Evolutionary conservation across 2,113 vertebrate genomes (phyloP).

Genomic region (Zeus faber): DNA sequence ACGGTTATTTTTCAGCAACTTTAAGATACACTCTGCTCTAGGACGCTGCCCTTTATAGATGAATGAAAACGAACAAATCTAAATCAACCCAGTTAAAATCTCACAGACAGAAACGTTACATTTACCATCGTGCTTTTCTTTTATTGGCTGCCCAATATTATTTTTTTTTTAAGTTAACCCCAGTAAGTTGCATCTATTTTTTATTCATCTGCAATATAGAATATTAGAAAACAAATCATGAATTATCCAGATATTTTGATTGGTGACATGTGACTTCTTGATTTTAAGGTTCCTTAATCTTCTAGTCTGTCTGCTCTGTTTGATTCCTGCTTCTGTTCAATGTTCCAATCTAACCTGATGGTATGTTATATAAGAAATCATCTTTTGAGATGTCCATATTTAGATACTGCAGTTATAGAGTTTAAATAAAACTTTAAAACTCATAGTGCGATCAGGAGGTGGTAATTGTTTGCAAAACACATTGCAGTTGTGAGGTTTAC

Average conservation of each 20-base stretch:
- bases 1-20: too few species aligned
- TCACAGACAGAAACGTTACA: too few species aligned
- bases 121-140: background rate
- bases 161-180: background rate
- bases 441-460: constrained; percentile 37
- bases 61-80: too few species aligned
- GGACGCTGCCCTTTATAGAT: too few species aligned
- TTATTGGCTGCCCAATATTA: background rate
- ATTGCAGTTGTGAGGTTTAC: background rate
- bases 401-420: constrained; percentile 29
- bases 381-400: constrained; percentile 46
- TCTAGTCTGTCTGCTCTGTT: constrained; percentile 21
- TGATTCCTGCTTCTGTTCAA: constrained; percentile 27
- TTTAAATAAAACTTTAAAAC: constrained; percentile 58
- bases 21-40: too few species aligned
- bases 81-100: too few species aligned
- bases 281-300: constrained; percentile 19
- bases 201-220: background rate
- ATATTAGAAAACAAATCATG: background rate
- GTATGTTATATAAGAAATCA: constrained; percentile 22
- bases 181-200: too few species aligned
- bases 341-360: constrained; percentile 13
- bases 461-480: constrained; percentile 18
- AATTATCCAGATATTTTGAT: background rate
- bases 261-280: constrained; percentile 21